Evolutionary conservation across 2,797 vertebrate species (phyloP), one percentile per base, ranked within the genome.

Genomic region (Brachyalestes nurse): DNA sequence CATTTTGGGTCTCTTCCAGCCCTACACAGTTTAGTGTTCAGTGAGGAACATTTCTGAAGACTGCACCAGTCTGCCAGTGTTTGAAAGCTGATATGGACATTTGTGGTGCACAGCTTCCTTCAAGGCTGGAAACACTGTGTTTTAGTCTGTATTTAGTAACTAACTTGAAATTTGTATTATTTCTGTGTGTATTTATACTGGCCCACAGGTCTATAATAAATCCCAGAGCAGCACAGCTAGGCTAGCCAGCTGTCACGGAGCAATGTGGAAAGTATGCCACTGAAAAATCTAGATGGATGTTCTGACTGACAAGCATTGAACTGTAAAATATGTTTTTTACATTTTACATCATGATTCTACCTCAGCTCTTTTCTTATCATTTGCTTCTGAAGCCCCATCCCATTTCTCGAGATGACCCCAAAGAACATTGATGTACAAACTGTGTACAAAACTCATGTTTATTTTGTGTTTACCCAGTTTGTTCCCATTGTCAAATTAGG

Each of bases 11-110:
- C 53, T 13, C 38, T 40, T 73, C 53, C 55, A 58, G 19, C 16
- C 8, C 42, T 58, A 58, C 25, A 58, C 71, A 58, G 8, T 28
- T n/a, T 7, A 28, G 55, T 73, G 55, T 12, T 58, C 71, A 38
- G 53, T 21, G 71, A 57, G 42, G 38, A 73, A n/a, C 60, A 58
- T 73, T 42, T 16, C 9, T 40, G 55, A 38, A 55, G 49, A 49
- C 25, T 49, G 45, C 19, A 47, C 16, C 10, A 34, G 49, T 0
- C 55, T 60, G 72, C 72, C 72, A 42, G 12, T 23, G 53, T 73
- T 60, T 73, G 72, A 73, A 73, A 73, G 72, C 55, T 60, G 19
- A 40, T 73, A 40, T 23, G 34, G 34, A 23, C 72, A 73, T 73
- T 73, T 73, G 72, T 14, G 51, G 55, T 23, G 34, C 55, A 23